phyloP scores from a whole-genome alignment of 2,797 vertebrate genomes.

The Schizopygopsis pylzovi region DNA sequence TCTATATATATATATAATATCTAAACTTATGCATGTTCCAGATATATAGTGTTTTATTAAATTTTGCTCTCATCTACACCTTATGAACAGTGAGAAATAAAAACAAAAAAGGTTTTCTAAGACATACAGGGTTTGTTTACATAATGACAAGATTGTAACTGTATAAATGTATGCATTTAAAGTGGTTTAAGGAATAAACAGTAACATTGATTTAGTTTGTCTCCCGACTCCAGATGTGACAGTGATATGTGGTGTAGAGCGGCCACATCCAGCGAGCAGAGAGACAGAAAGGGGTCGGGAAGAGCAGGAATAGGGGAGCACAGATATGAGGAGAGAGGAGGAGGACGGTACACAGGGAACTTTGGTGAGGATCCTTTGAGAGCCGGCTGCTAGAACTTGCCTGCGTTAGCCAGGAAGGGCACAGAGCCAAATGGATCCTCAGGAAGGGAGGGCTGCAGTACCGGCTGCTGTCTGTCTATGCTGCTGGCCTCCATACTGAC shows the following conservation, averaged over 20 bases:
- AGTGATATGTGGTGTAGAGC: conserved; percentile 24
- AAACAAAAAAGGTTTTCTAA: conserved; percentile 1
- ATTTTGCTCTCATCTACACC: neutral
- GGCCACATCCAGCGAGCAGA: conserved; percentile 42
- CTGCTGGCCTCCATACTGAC: conserved; percentile 79
- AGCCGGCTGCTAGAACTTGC: conserved; percentile 89
- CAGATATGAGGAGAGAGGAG: conserved; percentile 34
- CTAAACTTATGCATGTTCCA: neutral
- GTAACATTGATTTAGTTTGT: conserved; percentile 19
- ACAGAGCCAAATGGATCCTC: conserved; percentile 96
- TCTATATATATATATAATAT: neutral
- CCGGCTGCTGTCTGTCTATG: conserved; percentile 74
- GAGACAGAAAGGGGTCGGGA: conserved; percentile 59
- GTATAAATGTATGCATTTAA: conserved; percentile 25
- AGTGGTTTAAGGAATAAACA: conserved; percentile 14
- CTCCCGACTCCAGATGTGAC: conserved; percentile 49
- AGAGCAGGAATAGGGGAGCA: conserved; percentile 40
- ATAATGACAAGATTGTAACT: neutral
- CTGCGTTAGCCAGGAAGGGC: conserved; percentile 94
- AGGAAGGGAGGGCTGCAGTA: conserved; percentile 77
- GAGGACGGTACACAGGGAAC: conserved; percentile 19
- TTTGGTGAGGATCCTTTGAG: conserved; percentile 71
- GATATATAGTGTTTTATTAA: neutral
- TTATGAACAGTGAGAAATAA: conserved; percentile 10
- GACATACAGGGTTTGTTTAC: conserved; percentile 18